phyloP scores from a whole-genome alignment of 2,113 vertebrate genomes.

The Eudyptes chrysolophus region DNA sequence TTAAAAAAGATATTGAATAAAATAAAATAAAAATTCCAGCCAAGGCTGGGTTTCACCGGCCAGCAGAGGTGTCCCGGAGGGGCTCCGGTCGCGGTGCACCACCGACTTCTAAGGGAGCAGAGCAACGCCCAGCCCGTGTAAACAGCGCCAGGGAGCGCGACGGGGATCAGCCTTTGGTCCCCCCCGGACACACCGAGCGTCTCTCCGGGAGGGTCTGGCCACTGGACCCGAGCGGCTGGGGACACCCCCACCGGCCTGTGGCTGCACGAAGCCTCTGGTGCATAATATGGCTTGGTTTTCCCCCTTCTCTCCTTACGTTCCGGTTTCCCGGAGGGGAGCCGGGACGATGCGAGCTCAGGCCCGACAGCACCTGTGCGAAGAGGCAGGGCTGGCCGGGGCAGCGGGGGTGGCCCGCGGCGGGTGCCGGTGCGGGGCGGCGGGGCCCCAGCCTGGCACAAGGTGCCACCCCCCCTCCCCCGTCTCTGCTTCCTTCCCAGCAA shows the following conservation, averaged over 20 bases:
- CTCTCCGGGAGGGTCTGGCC: background rate
- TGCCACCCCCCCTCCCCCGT: background rate
- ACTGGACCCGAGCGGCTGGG: background rate
- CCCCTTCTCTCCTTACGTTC: background rate
- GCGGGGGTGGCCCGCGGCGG: background rate
- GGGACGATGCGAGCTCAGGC: background rate
- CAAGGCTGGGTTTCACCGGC: background rate
- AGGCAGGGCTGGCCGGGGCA: background rate
- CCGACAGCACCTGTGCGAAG: background rate
- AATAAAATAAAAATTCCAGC: too few species aligned
- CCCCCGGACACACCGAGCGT: background rate
- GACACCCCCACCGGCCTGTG: background rate
- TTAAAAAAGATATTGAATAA: background rate
- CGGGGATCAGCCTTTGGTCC: background rate
- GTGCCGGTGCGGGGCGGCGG: background rate
- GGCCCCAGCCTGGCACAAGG: background rate
- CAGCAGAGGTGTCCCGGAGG: background rate
- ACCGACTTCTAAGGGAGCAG: background rate
- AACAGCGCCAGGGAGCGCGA: background rate
- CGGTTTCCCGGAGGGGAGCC: background rate
- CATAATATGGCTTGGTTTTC: too few species aligned
- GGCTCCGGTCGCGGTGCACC: background rate
- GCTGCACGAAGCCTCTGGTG: background rate
- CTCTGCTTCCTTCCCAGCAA: background rate
- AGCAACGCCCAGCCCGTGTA: background rate